Conservation (phyloP, 2,113 vertebrate genomes). For the Lathamus discolor region DNA sequence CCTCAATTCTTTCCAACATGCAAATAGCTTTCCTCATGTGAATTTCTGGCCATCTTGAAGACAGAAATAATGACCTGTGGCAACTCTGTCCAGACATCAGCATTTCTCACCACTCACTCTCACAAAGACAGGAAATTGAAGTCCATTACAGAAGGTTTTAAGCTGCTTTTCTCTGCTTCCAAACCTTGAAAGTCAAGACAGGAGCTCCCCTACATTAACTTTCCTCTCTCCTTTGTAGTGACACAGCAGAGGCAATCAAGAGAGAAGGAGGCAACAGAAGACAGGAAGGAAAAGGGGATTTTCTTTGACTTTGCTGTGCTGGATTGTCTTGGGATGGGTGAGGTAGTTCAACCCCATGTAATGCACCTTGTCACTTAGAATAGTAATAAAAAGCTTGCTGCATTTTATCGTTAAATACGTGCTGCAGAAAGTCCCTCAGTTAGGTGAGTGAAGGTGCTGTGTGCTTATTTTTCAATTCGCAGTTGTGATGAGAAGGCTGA, state of each 20-base stretch:
- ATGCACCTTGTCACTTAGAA: neutral
- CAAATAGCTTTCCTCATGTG: neutral
- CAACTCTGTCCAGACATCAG: neutral
- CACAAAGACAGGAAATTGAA: neutral
- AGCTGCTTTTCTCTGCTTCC: neutral
- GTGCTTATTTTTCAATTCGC: neutral
- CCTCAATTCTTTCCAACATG: neutral
- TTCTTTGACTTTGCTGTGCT: neutral
- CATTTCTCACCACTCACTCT: neutral
- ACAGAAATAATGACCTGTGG: neutral
- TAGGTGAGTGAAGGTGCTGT: neutral
- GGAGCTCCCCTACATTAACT: neutral
- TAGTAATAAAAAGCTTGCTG: neutral
- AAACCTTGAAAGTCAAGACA: neutral
- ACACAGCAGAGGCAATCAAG: rapidly evolving
- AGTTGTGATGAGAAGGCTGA: conserved; percentile 1
- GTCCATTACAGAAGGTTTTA: neutral
- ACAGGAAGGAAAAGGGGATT: neutral
- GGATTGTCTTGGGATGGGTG: neutral
- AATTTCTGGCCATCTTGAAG: neutral
- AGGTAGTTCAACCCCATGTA: neutral
- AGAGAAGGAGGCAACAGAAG: neutral
- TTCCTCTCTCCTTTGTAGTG: neutral
- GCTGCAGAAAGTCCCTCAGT: neutral
- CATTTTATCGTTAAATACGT: neutral